Evolutionary conservation across 2,113 vertebrate genomes (phyloP), one percentile per base, ranked within the genome.

Genomic region (Morone saxatilis): DNA sequence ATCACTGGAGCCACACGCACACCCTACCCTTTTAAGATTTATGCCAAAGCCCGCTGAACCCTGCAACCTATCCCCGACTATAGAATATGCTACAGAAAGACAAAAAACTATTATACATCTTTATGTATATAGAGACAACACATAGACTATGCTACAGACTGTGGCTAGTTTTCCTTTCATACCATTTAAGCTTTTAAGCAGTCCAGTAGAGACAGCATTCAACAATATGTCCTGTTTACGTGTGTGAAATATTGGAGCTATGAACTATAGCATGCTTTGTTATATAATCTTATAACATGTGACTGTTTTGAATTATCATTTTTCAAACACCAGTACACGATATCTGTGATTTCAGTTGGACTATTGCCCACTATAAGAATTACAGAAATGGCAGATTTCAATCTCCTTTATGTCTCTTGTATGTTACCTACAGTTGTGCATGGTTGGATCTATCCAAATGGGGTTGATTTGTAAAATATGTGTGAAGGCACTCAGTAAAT

Each of bases 11-110:
- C 93, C 0, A 89, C 95, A 0, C 0, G 90, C 0, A 41, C 87
- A 3, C 97, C 97, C 0, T 13, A 59, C 7, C 94, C 92, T 43
- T 95, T 96, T 88, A 81, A 89, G 67, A 91, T 98, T 89, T 90
- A 92, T 0, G 94, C 95, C 0, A 22, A 89, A 10, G 81, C 82
- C 20, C 94, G 94, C 2, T 96, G 92, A 93, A 50, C 3, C 36
- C 66, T 68, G 17, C 16, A 56, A 16, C 13, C 16, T n/a, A 6
- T 41, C 2, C 38, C n/a, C 8, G 0, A 4, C 38, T n/a, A 4
- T 0, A 17, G 6, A 75, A 10, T 4, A 6, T 19, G 31, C 5
- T 45, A n/a, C 5, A 78, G 41, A 10, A 25, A 68, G 53, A 9
- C 10, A 8, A 50, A 69, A 40, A 19, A 6, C 17, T 45, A 41